These are phyloP conservation scores for Paguma larvata DNA, from an alignment of 2,797 vertebrate genomes.

Conservation along the genomic window DNA sequence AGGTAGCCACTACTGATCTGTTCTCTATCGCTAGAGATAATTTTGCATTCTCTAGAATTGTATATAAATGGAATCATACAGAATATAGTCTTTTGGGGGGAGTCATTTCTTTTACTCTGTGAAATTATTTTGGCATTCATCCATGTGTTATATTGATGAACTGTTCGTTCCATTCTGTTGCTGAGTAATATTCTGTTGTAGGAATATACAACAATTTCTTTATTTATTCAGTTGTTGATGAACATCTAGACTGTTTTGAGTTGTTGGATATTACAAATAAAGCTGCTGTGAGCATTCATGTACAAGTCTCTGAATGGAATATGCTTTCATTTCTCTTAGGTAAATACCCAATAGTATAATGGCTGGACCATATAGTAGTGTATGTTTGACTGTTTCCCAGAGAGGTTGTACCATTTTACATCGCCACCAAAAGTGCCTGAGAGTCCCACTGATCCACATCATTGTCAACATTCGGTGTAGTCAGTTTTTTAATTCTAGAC, in stretches of 20 bases:
- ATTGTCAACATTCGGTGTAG: neutral
- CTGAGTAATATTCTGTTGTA: neutral
- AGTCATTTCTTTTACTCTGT: neutral
- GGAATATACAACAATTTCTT: neutral
- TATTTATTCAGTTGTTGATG: neutral
- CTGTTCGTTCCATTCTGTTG: neutral
- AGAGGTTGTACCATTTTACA: neutral
- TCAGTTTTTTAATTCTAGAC: neutral
- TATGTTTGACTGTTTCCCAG: neutral
- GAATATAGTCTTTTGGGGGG: neutral
- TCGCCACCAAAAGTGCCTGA: neutral
- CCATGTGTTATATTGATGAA: neutral
- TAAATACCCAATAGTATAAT: neutral
- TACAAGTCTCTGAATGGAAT: neutral
- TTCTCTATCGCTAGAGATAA: neutral
- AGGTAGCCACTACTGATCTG: neutral
- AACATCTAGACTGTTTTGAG: neutral
- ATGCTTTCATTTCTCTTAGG: neutral
- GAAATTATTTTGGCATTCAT: slow-evolving; percentile 38
- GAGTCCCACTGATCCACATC: neutral
- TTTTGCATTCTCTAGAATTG: neutral
- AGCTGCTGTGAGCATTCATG: neutral
- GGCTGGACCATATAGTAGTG: neutral
- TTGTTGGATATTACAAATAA: neutral
- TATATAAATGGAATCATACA: neutral